These are phyloP conservation scores for Petrocephalus sullivani DNA, from an alignment of 2,797 vertebrate species.

Conservation along the genomic window DNA sequence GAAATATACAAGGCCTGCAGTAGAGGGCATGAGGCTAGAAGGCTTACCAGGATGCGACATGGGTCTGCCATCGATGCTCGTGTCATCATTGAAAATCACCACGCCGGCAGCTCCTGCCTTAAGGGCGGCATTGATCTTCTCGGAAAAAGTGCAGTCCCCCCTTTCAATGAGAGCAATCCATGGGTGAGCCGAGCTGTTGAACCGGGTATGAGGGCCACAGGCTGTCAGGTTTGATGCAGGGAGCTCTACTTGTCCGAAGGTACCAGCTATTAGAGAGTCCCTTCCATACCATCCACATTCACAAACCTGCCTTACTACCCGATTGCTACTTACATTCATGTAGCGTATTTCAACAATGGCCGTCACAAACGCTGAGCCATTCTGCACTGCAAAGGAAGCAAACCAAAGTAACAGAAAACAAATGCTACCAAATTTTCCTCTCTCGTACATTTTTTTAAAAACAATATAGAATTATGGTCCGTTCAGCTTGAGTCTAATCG, in stretches of 20 bases:
- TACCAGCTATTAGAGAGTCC: slow-evolving; percentile 46
- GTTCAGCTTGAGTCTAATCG: slow-evolving; percentile 9
- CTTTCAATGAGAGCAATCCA: slow-evolving; percentile 69
- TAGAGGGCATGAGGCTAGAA: not conserved
- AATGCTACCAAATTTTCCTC: not conserved
- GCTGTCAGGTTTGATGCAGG: slow-evolving; percentile 48
- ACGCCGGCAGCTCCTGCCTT: slow-evolving; percentile 56
- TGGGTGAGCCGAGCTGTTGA: slow-evolving; percentile 30
- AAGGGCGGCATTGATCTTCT: slow-evolving; percentile 58
- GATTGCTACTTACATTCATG: slow-evolving; percentile 42
- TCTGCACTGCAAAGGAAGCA: not conserved
- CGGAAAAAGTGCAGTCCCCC: slow-evolving; percentile 62
- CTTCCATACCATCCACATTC: slow-evolving; percentile 57
- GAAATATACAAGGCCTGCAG: not conserved
- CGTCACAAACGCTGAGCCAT: not conserved
- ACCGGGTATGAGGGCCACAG: slow-evolving; percentile 49
- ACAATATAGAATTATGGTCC: not conserved
- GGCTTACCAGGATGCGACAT: slow-evolving; percentile 62
- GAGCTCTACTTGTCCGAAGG: slow-evolving; percentile 49
- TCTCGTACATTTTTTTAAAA: slow-evolving; percentile 11
- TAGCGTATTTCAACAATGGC: slow-evolving; percentile 54
- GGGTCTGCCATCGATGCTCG: slow-evolving; percentile 36
- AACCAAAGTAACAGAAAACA: slow-evolving; percentile 8
- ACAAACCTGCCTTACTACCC: slow-evolving; percentile 41
- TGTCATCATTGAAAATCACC: slow-evolving; percentile 59